Conservation (phyloP, 2,797 vertebrate genomes). For the Crocidura indochinensis region DNA sequence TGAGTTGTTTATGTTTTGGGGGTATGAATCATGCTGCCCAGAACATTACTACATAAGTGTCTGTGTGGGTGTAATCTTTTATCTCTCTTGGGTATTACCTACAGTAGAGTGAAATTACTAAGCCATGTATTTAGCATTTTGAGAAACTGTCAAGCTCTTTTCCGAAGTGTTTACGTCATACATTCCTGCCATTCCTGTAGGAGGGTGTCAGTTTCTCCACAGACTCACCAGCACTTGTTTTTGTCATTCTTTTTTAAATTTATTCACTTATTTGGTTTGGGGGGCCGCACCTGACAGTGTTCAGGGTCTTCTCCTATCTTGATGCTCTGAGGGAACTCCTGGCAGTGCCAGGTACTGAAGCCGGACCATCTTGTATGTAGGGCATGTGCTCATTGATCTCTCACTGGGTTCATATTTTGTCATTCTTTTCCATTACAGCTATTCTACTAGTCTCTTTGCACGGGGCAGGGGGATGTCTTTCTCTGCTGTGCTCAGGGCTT, state of each 20-base stretch:
- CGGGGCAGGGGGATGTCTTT: too few species aligned
- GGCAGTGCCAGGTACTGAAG: too few species aligned
- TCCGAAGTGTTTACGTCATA: not conserved
- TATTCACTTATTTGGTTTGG: too few species aligned
- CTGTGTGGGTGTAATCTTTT: conserved; percentile 2
- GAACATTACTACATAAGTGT: not conserved
- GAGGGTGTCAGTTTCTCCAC: conserved; percentile 28
- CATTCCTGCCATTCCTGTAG: not conserved
- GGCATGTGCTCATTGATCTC: too few species aligned
- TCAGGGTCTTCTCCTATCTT: too few species aligned
- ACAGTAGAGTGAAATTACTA: not conserved
- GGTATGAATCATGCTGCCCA: not conserved
- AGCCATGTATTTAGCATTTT: not conserved
- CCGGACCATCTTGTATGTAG: too few species aligned
- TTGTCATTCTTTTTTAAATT: not conserved
- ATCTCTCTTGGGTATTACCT: not conserved
- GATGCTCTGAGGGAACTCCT: too few species aligned
- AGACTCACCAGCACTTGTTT: not conserved
- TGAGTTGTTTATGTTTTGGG: conserved; percentile 5
- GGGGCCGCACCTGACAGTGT: too few species aligned
- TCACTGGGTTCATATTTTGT: too few species aligned
- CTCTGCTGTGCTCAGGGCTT: too few species aligned
- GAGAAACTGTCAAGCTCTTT: not conserved
- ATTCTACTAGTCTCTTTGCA: not conserved
- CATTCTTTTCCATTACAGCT: not conserved